Conservation (phyloP, 2,888 invertebrate genomes). For the Onchidella celtica region DNA sequence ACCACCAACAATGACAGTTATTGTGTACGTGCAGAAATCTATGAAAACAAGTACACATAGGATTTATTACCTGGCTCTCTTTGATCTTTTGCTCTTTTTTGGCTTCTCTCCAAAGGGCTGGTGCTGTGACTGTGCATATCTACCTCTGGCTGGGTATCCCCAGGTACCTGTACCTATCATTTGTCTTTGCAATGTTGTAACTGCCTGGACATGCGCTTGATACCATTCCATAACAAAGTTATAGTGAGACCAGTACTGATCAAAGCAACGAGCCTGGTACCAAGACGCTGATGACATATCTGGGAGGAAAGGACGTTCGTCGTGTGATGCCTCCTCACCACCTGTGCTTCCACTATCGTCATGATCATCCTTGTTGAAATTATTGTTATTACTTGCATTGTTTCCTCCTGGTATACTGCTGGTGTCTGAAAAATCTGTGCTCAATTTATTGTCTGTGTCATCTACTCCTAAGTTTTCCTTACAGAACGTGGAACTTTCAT, state of each 20-base stretch:
- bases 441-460: slow-evolving; percentile 27
- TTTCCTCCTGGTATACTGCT: slow-evolving; percentile 19
- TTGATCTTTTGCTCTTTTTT: background rate
- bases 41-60: too few species aligned
- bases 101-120: background rate
- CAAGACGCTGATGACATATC: slow-evolving; percentile 51
- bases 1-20: too few species aligned
- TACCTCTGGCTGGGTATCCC: background rate
- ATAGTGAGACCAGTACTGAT: slow-evolving; percentile 72
- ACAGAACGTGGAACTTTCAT: too few species aligned
- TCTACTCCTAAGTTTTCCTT: slow-evolving; percentile 22
- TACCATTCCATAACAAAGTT: slow-evolving; percentile 68
- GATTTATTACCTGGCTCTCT: slow-evolving; percentile 13
- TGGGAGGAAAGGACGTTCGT: slow-evolving; percentile 31
- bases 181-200: slow-evolving; percentile 45
- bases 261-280: slow-evolving; percentile 67
- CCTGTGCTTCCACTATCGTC: background rate
- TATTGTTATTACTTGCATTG: slow-evolving; percentile 19
- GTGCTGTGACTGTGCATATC: background rate
- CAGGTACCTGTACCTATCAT: background rate
- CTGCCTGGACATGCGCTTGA: slow-evolving; percentile 62
- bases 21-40: too few species aligned
- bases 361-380: slow-evolving; percentile 9
- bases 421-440: slow-evolving; percentile 46
- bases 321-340: background rate